Evolutionary conservation across 2,888 invertebrate genomes (phyloP), one percentile per base, ranked within the genome.

Genomic region (Sipha maydis): DNA sequence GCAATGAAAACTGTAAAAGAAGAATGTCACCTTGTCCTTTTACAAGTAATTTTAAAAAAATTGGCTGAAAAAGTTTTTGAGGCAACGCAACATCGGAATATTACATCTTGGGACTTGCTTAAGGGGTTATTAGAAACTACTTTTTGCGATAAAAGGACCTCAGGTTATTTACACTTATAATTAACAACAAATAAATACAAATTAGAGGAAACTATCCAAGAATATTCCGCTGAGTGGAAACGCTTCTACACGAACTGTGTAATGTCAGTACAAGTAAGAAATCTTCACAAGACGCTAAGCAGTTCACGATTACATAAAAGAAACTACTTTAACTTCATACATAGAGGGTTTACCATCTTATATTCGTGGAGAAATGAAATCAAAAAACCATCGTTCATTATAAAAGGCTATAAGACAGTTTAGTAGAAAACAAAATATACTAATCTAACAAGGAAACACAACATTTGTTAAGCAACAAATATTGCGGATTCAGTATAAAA

Each of bases 381-480:
- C 77, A 19, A 77, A 19, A n/a, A 77, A 77, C 7, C 77, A 3
- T 4, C 1, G 19, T 5, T 1, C 54, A 31, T 17, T 34, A 3
- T 77, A 19, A 56, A 75, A 41, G 75, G 78, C 78, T 0, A 78
- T 78, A 78, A 28, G 54, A 17, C 1, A 78, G 78, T 25, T 4
- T 78, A 31, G 56, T 56, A 25, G 78, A 78, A 56, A 41, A 76
- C 9, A 78, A 56, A 31, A 80, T 80, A 14, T 80, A n/a, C n/a
- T 38, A n/a, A 25, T 80, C 79, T 14, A 80, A 80, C 4, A 80
- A n/a, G 14, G 79, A 21, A n/a, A 38, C 79, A 2, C 67, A 67
- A 38, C 61, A 61, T 1, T 25, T 80, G 7, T n/a, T 80, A 0
- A 48, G 7, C 19, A 54, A 17, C 1, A 80, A 80, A n/a, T 80